phyloP scores from a whole-genome alignment of 1,140 invertebrate species.

The Philotrypesis tridentata region DNA sequence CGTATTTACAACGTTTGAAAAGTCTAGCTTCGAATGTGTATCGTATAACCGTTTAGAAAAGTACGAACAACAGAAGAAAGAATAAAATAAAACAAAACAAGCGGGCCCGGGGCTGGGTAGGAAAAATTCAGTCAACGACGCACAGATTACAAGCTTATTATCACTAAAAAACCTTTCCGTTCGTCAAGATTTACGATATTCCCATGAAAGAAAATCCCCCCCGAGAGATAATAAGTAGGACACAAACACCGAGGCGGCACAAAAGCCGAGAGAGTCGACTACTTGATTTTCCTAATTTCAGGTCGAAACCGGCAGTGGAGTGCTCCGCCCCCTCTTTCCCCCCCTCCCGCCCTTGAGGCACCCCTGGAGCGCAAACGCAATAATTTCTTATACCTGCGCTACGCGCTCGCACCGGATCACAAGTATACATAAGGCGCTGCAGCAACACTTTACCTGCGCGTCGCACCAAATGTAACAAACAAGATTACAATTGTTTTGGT shows the following conservation, averaged over 20 bases:
- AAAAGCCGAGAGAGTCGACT: background rate
- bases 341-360: too few species aligned
- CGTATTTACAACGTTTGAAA: too few species aligned
- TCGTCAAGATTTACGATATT: background rate
- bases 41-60: too few species aligned
- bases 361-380: background rate
- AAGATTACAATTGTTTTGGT: background rate
- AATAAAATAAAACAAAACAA: too few species aligned
- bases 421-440: background rate
- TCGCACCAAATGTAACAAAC: background rate
- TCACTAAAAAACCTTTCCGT: background rate
- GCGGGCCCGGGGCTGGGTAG: too few species aligned
- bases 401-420: too few species aligned
- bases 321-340: background rate
- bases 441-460: background rate
- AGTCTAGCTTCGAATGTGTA: too few species aligned
- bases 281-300: background rate
- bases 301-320: background rate
- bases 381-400: conserved; percentile 9
- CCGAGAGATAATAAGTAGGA: too few species aligned
- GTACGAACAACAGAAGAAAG: too few species aligned
- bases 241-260: background rate
- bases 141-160: background rate
- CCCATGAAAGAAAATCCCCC: background rate
- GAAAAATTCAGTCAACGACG: background rate